phyloP scores from a whole-genome alignment of 2,888 invertebrate species.

The Pasiphila rectangulata region DNA sequence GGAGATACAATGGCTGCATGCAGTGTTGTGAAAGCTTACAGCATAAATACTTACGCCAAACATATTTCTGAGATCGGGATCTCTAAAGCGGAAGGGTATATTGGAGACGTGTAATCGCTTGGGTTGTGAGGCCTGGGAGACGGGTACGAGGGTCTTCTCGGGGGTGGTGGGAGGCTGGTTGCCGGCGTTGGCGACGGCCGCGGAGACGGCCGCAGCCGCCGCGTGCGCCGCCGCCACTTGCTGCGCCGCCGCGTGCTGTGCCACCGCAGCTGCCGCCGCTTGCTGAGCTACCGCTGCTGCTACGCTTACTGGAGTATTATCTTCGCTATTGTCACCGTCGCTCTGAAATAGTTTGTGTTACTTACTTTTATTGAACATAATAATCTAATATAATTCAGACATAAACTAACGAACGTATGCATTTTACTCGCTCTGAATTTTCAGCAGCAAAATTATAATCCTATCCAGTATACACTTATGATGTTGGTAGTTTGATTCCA shows the following conservation, averaged over 20 bases:
- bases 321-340: constrained; percentile 79
- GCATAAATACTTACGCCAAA: constrained; percentile 91
- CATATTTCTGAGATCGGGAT: constrained; percentile 98
- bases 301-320: constrained; percentile 76
- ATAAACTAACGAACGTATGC: no score
- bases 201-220: constrained; percentile 65
- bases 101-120: constrained; percentile 99
- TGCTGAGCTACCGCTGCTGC: constrained; percentile 64
- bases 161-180: constrained; percentile 59
- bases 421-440: no score
- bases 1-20: constrained; percentile 39
- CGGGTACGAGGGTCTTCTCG: constrained; percentile 76
- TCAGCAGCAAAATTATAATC: no score
- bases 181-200: constrained; percentile 54
- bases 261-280: constrained; percentile 57
- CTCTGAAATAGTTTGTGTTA: constrained; percentile 47
- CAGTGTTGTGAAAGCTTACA: constrained; percentile 38
- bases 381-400: no score
- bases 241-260: constrained; percentile 57
- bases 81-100: constrained; percentile 99
- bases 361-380: no score
- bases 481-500: not conserved
- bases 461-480: no score
- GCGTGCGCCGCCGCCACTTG: constrained; percentile 78
- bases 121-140: constrained; percentile 84